Conservation (phyloP, 2,888 invertebrate genomes). For the Lapara coniferarum region DNA sequence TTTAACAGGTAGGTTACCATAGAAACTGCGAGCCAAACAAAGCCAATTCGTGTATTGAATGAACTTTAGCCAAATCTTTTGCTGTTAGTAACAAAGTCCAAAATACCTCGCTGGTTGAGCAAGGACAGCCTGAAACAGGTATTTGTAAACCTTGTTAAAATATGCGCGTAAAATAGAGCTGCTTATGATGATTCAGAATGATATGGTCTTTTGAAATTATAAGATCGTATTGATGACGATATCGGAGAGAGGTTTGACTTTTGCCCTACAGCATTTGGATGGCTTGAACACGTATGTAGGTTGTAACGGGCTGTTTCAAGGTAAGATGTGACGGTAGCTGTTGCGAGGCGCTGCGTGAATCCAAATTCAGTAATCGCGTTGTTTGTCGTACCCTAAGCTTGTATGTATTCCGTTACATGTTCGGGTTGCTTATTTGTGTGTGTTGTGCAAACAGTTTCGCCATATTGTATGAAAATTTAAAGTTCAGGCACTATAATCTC, state of each 20-base stretch:
- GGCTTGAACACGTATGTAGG: neutral
- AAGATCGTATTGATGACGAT: neutral
- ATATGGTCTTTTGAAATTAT: neutral
- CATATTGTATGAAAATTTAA: neutral
- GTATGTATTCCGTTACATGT: slow-evolving; percentile 29
- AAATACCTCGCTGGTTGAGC: neutral
- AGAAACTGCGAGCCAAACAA: slow-evolving; percentile 22
- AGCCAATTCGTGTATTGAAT: neutral
- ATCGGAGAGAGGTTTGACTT: slow-evolving; percentile 8
- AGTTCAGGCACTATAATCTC: no score
- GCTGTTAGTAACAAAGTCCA: neutral
- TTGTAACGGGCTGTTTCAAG: neutral
- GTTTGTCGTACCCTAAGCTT: slow-evolving; percentile 22
- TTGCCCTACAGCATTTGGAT: slow-evolving; percentile 3
- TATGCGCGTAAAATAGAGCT: neutral
- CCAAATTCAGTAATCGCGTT: slow-evolving; percentile 11
- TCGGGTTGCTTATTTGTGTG: slow-evolving; percentile 32
- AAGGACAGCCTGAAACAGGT: slow-evolving; percentile 9
- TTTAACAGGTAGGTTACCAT: slow-evolving; percentile 22
- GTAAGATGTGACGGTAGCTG: slow-evolving; percentile 14
- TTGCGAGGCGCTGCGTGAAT: slow-evolving; percentile 18
- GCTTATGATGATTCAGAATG: neutral
- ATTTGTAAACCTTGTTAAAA: slow-evolving; percentile 3
- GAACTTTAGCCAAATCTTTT: neutral
- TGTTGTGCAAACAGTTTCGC: slow-evolving; percentile 9